Conservation (phyloP, 2,797 vertebrate genomes). For the Falco naumanni region DNA sequence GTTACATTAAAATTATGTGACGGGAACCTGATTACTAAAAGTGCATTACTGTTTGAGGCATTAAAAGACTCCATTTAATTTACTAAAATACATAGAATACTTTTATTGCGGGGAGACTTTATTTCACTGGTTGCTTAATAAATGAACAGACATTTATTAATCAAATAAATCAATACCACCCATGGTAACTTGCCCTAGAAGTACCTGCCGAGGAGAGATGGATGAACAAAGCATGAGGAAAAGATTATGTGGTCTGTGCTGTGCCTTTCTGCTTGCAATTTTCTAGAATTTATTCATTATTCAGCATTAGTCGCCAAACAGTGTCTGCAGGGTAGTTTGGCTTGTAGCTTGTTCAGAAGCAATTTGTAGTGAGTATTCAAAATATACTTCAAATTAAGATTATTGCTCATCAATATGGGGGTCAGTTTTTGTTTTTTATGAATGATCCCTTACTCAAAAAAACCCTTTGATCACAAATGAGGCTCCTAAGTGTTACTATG, state of each 20-base stretch:
- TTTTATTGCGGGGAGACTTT: not conserved
- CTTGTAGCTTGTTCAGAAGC: not conserved
- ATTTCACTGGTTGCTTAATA: slow-evolving; percentile 22
- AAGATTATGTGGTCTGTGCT: slow-evolving; percentile 4
- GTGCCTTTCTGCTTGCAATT: slow-evolving; percentile 10
- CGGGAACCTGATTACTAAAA: slow-evolving; percentile 40
- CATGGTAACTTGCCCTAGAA: slow-evolving; percentile 27
- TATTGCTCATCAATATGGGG: not conserved
- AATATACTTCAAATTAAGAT: not conserved
- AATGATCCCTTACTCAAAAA: not conserved
- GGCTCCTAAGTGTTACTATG: not conserved
- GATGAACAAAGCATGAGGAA: slow-evolving; percentile 48
- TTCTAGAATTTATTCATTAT: not conserved
- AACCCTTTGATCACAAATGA: not conserved
- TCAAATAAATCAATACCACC: slow-evolving; percentile 59
- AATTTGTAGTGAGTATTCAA: not conserved
- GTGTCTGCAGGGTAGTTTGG: not conserved
- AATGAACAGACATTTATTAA: slow-evolving; percentile 24
- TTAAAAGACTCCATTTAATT: slow-evolving; percentile 35
- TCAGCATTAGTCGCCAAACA: not conserved
- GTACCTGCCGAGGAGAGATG: slow-evolving; percentile 35
- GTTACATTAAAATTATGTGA: slow-evolving; percentile 42
- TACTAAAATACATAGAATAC: slow-evolving; percentile 17
- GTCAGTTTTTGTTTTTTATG: not conserved
- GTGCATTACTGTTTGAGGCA: not conserved